Evolutionary conservation across 2,797 vertebrate species (phyloP).

Genomic region (Scleropages formosus): DNA sequence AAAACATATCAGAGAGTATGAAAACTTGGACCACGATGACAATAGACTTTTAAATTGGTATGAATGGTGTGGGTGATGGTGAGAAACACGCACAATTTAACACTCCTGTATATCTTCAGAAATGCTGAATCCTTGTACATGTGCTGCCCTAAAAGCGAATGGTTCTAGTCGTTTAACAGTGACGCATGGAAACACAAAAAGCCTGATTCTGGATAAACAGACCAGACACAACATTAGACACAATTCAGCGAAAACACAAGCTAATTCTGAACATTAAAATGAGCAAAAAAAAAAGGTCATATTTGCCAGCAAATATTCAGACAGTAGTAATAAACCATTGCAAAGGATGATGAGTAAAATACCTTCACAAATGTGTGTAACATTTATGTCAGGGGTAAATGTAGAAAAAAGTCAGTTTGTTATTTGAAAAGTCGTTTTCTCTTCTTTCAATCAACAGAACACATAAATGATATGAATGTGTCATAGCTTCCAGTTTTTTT

Average conservation of each 20-base stretch:
- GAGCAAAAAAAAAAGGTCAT: constrained; percentile 48
- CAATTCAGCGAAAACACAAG: background rate
- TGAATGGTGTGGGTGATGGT: too few relatives aligned
- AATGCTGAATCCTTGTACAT: too few relatives aligned
- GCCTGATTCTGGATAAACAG: background rate
- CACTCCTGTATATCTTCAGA: too few relatives aligned
- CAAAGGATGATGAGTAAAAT: background rate
- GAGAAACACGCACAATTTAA: too few relatives aligned
- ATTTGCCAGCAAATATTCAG: constrained; percentile 66
- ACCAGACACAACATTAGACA: background rate
- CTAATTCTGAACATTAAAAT: constrained; percentile 20
- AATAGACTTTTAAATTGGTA: too few relatives aligned
- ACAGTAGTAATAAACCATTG: constrained; percentile 17
- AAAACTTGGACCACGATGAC: constrained; percentile 50
- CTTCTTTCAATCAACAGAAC: too few relatives aligned
- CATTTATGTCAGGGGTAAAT: background rate
- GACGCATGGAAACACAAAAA: too few relatives aligned
- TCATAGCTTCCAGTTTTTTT: too few relatives aligned
- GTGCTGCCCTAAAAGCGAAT: too few relatives aligned
- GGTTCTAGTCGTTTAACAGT: too few relatives aligned
- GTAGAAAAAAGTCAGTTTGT: background rate
- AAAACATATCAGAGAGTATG: constrained; percentile 34
- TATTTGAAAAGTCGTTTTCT: too few relatives aligned
- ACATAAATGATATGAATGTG: too few relatives aligned
- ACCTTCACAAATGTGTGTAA: background rate